Percentiles rank a stretch among this genome's conserved stretches.
Conservation (phyloP, 2,888 invertebrate genomes). For the Petrolisthes cinctipes region DNA sequence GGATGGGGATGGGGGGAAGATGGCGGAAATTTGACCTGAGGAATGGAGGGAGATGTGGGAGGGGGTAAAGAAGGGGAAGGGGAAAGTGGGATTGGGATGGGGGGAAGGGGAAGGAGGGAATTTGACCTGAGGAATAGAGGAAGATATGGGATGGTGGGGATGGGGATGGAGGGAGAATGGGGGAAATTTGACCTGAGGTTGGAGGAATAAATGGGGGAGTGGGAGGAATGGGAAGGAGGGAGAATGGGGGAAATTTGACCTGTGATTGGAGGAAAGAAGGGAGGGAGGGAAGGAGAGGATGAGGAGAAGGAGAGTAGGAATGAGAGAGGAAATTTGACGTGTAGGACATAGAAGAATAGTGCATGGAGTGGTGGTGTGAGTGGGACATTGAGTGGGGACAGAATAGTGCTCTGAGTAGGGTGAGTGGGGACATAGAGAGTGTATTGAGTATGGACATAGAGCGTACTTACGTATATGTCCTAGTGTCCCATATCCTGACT, state of each 20-base stretch:
- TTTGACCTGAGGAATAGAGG: neutral
- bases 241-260: neutral
- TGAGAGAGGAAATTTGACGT: no score
- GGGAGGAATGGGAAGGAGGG: neutral
- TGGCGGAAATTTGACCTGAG: neutral
- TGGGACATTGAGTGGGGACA: no score
- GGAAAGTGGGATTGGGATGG: neutral
- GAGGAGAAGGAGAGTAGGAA: no score
- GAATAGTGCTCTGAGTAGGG: no score
- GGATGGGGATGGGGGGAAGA: neutral
- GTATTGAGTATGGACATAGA: no score
- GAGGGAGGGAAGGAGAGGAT: neutral
- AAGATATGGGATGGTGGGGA: neutral
- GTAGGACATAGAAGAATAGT: no score
- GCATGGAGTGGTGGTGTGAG: no score
- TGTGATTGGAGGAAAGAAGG: neutral
- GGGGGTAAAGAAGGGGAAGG: neutral
- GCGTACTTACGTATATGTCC: no score
- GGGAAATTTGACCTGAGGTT: neutral
- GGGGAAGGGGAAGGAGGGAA: neutral
- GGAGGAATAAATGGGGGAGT: neutral
- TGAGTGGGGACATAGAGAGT: no score
- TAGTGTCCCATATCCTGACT: constrained; percentile 81
- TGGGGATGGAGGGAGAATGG: neutral
- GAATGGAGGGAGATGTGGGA: neutral